phyloP scores from a whole-genome alignment of 2,888 invertebrate species.

The Galeopsomyia nigrocyanea region DNA sequence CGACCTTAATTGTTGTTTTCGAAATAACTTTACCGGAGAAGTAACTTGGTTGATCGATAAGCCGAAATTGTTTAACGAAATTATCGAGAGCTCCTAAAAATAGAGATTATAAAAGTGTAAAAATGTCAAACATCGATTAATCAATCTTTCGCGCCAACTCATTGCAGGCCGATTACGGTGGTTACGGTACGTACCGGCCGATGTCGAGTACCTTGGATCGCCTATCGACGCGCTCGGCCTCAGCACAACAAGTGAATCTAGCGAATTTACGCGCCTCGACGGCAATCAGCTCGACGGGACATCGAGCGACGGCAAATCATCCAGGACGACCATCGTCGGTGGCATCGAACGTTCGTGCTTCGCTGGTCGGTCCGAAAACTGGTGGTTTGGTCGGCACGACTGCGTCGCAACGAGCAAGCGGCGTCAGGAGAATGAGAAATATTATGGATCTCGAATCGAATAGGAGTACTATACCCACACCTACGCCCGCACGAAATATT shows the following conservation, averaged over 20 bases:
- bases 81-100: too few species aligned
- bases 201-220: slow-evolving; percentile 79
- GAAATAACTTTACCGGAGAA: too few species aligned
- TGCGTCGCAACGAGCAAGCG: slow-evolving; percentile 71
- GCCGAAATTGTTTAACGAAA: too few species aligned
- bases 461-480: slow-evolving; percentile 76
- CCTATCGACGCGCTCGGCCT: slow-evolving; percentile 76
- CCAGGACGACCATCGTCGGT: slow-evolving; percentile 63
- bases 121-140: too few species aligned
- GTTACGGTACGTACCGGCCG: slow-evolving; percentile 77
- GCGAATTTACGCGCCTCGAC: slow-evolving; percentile 66
- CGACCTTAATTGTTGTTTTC: too few species aligned
- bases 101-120: too few species aligned
- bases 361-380: slow-evolving; percentile 61
- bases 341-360: slow-evolving; percentile 62
- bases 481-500: slow-evolving; percentile 81
- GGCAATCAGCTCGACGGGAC: slow-evolving; percentile 65
- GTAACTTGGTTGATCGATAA: too few species aligned
- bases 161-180: slow-evolving; percentile 61
- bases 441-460: slow-evolving; percentile 79
- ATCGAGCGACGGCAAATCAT: slow-evolving; percentile 58
- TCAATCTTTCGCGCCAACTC: too few species aligned
- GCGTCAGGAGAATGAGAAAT: slow-evolving; percentile 84
- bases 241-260: slow-evolving; percentile 72
- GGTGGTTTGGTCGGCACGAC: slow-evolving; percentile 51